Evolutionary conservation across 1,140 invertebrate genomes (phyloP).

Genomic region (Plectus sambesii): DNA sequence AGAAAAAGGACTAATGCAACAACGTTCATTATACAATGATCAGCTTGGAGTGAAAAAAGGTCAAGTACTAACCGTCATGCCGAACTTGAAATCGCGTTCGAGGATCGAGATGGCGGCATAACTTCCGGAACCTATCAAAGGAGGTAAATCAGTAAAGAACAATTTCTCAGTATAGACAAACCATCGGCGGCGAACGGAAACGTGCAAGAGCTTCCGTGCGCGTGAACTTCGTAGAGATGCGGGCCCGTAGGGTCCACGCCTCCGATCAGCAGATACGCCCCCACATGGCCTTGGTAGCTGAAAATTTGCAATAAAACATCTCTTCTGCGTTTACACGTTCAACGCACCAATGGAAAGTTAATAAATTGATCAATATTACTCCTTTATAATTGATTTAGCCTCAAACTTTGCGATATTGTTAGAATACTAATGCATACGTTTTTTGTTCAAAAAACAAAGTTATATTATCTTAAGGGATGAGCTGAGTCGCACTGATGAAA

Average conservation of each 20-base stretch:
- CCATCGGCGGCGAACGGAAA: conserved; percentile 67
- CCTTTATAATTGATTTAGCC: neutral
- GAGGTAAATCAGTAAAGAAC: neutral
- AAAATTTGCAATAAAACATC: conserved; percentile 3
- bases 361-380: neutral
- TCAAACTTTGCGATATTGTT: neutral
- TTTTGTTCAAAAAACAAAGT: too few species aligned
- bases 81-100: conserved; percentile 71
- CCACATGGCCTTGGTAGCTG: conserved; percentile 67
- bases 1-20: conserved; percentile 19
- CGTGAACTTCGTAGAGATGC: conserved; percentile 76
- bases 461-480: too few species aligned
- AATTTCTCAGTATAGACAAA: conserved; percentile 23
- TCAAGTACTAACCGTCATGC: conserved; percentile 56
- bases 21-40: conserved; percentile 8
- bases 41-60: conserved; percentile 2
- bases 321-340: neutral
- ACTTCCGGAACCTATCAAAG: conserved; percentile 79
- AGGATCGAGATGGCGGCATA: conserved; percentile 88
- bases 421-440: too few species aligned
- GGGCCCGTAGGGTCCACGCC: conserved; percentile 72
- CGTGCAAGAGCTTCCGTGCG: conserved; percentile 80
- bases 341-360: neutral
- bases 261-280: conserved; percentile 84
- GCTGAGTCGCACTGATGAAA: too few species aligned